Base-by-base conservation (phyloP, 2,797 vertebrate genomes). In the Xerus rutilus region DNA sequence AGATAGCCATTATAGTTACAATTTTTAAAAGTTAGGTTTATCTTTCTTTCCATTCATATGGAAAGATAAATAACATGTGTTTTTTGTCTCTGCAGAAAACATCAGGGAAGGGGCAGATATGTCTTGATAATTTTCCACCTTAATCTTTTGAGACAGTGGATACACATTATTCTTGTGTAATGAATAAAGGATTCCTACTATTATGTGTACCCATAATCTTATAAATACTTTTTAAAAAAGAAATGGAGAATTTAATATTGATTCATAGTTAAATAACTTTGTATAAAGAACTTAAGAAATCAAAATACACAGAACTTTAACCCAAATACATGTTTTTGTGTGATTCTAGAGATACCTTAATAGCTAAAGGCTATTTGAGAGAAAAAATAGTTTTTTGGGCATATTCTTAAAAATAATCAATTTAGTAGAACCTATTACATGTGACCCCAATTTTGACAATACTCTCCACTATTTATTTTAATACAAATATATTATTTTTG, bases 381-480 rank as follows among this genome's bases (percentile, higher is more conserved):
- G n/a, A 85, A 90, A 95, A 94, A 45, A 76, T 96, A 57, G 62
- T 21, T 97, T 79, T 94, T 96, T 93, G n/a, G n/a, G 83, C 0
- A 0, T 28, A 85, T 93, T 95, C 93, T 65, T 90, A 10, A 92
- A 88, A 18, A 23, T 30, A 14, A 5, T 81, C 15, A 59, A 28
- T 10, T 96, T 87, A 92, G 23, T 57, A 92, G 93, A 59, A 0
- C 0, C n/a, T n/a, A 13, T 93, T 94, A 32, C 62, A 30, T 94
- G 54, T 95, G 18, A 73, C 96, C 59, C 90, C 32, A 45, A 79
- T 96, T 59, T 43, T 83, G 91, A 86, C 81, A 72, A 3, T 85
- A 64, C 92, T 89, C 21, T 89, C 52, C 45, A 57, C 35, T 89
- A 54, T 89, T 86, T 92, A 28, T 65, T 78, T 79, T 93, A 96